Base-by-base conservation (phyloP, 2,888 invertebrate species). In the Pseudolycoriella hygida region DNA sequence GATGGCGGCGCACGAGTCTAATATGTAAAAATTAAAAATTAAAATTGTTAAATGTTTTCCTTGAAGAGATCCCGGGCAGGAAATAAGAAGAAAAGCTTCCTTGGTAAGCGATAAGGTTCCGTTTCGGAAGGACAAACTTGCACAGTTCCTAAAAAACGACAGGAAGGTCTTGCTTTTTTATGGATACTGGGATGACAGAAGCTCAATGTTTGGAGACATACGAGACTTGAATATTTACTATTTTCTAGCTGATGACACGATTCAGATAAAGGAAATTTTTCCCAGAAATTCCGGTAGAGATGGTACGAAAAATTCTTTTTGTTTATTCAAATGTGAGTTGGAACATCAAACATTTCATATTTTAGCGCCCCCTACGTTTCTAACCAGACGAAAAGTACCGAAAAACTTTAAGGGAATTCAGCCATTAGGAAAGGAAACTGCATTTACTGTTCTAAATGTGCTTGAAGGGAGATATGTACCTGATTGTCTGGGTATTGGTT, bases 101-200 rank as follows among this genome's bases (percentile, higher is more conserved):
- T 53, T 55, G 0, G 51, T 57, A 47, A 42, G 52, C 1, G 58
- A 59, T 38, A 50, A 52, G 17, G 55, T 55, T 3, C 41, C 56
- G 40, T 70, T 70, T 30, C 74, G 8, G 2, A 17, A 30, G 3
- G 30, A 39, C n/a, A 67, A 72, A 55, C 74, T 87, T 47, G 80
- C 75, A 38, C 81, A 89, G 57, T 92, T 92, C 65, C 64, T 92
- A 48, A 79, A 80, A 54, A 82, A 80, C 56, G 92, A 92, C 61
- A 71, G 80, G 55, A 76, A 80, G 58, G 72, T 66, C 62, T 54
- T 71, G 57, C 76, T 84, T 53, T 93, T 93, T 61, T 76, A 74
- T 55, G 90, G 83, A 14, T 88, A 83, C 58, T 93, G 92, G 92
- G 88, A 93, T 57, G 90, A 93, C 58, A 73, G 80, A 1, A 73